A percentile compares a stretch with the other conserved stretches of the same genome.
Evolutionary conservation across 2,113 vertebrate species (phyloP).

Genomic region (Scophthalmus maximus): DNA sequence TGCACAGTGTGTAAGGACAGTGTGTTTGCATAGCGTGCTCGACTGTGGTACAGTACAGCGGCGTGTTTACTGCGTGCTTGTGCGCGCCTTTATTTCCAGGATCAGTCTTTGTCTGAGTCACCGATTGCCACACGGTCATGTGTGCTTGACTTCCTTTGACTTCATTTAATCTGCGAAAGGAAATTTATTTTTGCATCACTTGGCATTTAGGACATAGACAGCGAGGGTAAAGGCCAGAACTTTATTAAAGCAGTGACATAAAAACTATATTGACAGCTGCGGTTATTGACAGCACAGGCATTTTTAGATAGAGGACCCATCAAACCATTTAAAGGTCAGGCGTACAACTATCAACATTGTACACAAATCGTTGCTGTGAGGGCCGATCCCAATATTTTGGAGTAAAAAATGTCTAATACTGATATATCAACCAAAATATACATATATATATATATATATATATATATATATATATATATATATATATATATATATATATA

Average conservation of each 20-base stretch:
- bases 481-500: too few relatives aligned
- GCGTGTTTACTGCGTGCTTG: slow-evolving; percentile 10
- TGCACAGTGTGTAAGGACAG: neutral
- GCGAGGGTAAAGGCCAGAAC: slow-evolving; percentile 28
- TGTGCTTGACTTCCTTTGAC: slow-evolving; percentile 67
- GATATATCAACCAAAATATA: too few relatives aligned
- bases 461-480: too few relatives aligned
- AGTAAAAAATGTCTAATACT: too few relatives aligned
- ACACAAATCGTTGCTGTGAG: slow-evolving; percentile 9
- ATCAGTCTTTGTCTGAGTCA: slow-evolving; percentile 51
- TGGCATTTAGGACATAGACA: slow-evolving; percentile 69
- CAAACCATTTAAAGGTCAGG: slow-evolving; percentile 25
- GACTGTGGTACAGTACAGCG: neutral
- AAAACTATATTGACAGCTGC: slow-evolving; percentile 65
- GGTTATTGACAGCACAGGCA: slow-evolving; percentile 36
- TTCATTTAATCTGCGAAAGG: slow-evolving; percentile 65
- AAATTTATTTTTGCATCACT: slow-evolving; percentile 68
- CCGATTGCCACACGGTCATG: slow-evolving; percentile 62
- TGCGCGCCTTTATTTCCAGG: slow-evolving; percentile 29
- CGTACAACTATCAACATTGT: neutral
- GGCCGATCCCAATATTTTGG: too few relatives aligned
- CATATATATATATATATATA: too few relatives aligned
- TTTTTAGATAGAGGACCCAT: slow-evolving; percentile 22
- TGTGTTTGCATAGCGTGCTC: slow-evolving; percentile 7
- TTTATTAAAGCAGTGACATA: slow-evolving; percentile 62